Conservation (phyloP, 2,797 vertebrate genomes). For the Aphelocoma californica region DNA sequence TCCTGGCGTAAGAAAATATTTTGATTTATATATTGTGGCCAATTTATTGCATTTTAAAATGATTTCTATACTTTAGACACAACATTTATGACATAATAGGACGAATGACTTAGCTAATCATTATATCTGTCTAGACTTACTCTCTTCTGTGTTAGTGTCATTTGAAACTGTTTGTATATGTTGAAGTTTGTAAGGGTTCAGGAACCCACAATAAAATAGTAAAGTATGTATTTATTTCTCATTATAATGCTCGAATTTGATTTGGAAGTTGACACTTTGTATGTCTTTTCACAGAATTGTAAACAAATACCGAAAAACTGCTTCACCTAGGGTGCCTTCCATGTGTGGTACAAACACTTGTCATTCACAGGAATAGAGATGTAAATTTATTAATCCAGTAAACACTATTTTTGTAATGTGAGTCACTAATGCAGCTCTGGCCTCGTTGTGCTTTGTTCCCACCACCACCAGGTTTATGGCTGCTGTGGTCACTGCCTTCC, state of each 20-base stretch:
- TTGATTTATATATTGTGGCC: conserved; percentile 9
- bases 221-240: conserved; percentile 79
- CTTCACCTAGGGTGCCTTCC: conserved; percentile 81
- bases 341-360: conserved; percentile 62
- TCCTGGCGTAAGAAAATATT: neutral
- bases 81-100: conserved; percentile 29
- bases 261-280: conserved; percentile 52
- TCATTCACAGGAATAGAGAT: conserved; percentile 61
- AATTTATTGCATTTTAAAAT: conserved; percentile 42
- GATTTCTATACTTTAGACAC: conserved; percentile 3
- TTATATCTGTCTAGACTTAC: conserved; percentile 39
- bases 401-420: conserved; percentile 75
- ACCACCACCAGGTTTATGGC: neutral
- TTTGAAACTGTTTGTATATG: conserved; percentile 76
- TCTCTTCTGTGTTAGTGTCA: conserved; percentile 53
- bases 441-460: conserved; percentile 48
- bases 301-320: conserved; percentile 63
- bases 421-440: conserved; percentile 32
- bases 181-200: conserved; percentile 71
- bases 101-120: conserved; percentile 53
- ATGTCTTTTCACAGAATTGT: conserved; percentile 61
- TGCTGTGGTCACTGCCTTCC: neutral
- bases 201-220: conserved; percentile 70
- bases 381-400: conserved; percentile 66
- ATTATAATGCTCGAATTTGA: conserved; percentile 32